These are phyloP conservation scores for Cyrtodaria siliqua DNA, from an alignment of 2,888 invertebrate species.

Conservation along the genomic window DNA sequence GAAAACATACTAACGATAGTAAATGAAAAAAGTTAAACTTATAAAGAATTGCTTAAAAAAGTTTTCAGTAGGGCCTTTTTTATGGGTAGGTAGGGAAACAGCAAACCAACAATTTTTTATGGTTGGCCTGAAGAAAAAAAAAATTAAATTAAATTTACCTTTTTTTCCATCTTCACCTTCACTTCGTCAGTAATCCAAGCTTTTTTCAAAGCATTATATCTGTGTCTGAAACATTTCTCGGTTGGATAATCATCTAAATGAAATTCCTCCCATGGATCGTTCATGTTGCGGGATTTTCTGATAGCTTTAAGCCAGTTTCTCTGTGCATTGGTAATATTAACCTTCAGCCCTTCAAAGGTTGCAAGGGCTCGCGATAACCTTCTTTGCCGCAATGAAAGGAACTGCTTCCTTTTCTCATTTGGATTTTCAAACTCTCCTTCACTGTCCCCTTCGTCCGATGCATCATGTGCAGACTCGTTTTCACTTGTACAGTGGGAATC, in stretches of 20 bases:
- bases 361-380: conserved; percentile 73
- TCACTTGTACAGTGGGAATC: conserved; percentile 51
- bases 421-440: conserved; percentile 49
- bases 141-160: conserved; percentile 81
- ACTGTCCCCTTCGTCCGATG: conserved; percentile 66
- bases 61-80: no score
- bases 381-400: conserved; percentile 78
- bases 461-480: conserved; percentile 56
- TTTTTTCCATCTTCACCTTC: conserved; percentile 87
- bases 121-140: no score
- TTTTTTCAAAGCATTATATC: conserved; percentile 87
- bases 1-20: no score
- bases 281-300: conserved; percentile 77
- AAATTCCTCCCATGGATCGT: conserved; percentile 87
- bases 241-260: conserved; percentile 86
- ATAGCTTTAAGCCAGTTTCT: conserved; percentile 81
- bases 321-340: conserved; percentile 58
- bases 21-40: no score
- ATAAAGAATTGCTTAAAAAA: no score
- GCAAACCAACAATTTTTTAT: no score
- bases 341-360: conserved; percentile 53
- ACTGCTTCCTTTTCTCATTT: conserved; percentile 61
- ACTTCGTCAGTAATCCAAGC: conserved; percentile 87
- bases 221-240: conserved; percentile 86
- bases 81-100: no score